Evolutionary conservation across 2,113 vertebrate genomes (phyloP).

Genomic region (Zootoca vivipara): DNA sequence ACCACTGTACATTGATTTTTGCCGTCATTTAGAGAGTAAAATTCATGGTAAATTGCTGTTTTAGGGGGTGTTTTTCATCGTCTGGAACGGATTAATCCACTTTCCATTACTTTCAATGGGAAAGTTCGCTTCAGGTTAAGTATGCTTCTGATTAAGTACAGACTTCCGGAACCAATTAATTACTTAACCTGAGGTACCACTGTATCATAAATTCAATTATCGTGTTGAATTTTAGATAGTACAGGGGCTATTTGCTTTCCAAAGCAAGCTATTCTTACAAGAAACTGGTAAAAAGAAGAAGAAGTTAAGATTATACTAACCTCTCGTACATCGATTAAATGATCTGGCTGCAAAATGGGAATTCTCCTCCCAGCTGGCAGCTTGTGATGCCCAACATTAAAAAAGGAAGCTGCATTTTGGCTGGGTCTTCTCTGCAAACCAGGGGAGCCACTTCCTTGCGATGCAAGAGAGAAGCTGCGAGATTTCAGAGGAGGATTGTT

Average conservation of each 20-base stretch:
- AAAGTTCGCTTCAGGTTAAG: too few relatives aligned
- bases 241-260: background rate
- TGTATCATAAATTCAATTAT: background rate
- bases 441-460: constrained; percentile 93
- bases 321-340: constrained; percentile 94
- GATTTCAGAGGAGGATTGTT: constrained; percentile 95
- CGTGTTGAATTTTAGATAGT: background rate
- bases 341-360: constrained; percentile 86
- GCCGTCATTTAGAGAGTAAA: too few relatives aligned
- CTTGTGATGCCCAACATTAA: constrained; percentile 84
- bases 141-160: too few relatives aligned
- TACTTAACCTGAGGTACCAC: too few relatives aligned
- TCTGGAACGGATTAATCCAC: too few relatives aligned
- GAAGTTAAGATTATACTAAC: constrained; percentile 71
- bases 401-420: constrained; percentile 86
- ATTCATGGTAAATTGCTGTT: too few relatives aligned
- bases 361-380: constrained; percentile 85
- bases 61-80: too few relatives aligned
- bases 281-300: background rate
- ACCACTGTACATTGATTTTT: too few relatives aligned
- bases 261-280: background rate
- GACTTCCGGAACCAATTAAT: too few relatives aligned
- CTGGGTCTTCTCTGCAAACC: constrained; percentile 86
- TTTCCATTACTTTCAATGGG: too few relatives aligned
- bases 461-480: constrained; percentile 92